phyloP scores from a whole-genome alignment of 2,113 vertebrate genomes.

The Macquaria ambigua region DNA sequence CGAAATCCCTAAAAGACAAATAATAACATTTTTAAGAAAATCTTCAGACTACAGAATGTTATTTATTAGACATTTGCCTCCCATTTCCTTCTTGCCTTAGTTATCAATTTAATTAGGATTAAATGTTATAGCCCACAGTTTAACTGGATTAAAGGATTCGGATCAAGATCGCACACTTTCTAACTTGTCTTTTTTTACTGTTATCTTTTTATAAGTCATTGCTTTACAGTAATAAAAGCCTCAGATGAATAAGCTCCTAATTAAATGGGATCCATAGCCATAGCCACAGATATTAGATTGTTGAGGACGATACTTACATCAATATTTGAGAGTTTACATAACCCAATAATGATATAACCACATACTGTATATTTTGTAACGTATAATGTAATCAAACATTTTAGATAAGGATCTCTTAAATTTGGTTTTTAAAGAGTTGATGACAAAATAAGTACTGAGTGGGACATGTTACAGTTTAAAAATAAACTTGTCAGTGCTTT shows the following conservation, averaged over 20 bases:
- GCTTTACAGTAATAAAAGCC: neutral
- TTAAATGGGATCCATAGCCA: neutral
- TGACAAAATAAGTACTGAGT: neutral
- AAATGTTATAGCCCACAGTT: neutral
- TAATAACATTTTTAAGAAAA: neutral
- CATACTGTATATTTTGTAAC: neutral
- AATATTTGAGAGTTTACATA: neutral
- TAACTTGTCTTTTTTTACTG: neutral
- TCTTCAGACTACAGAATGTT: neutral
- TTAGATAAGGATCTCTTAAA: neutral
- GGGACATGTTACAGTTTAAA: neutral
- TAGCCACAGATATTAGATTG: too few relatives aligned
- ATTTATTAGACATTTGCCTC: neutral
- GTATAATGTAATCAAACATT: neutral
- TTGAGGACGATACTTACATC: too few relatives aligned
- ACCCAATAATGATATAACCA: neutral
- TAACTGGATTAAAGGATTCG: too few relatives aligned
- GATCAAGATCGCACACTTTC: neutral
- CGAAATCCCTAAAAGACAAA: conserved; percentile 90
- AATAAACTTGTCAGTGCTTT: neutral
- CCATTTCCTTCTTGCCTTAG: neutral
- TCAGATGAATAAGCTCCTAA: neutral
- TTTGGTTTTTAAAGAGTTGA: neutral
- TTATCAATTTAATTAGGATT: neutral
- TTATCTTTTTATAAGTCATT: neutral